Evolutionary conservation across 2,888 invertebrate species (phyloP), one percentile per base, ranked within the genome.

Genomic region (Luperina nickerlii): DNA sequence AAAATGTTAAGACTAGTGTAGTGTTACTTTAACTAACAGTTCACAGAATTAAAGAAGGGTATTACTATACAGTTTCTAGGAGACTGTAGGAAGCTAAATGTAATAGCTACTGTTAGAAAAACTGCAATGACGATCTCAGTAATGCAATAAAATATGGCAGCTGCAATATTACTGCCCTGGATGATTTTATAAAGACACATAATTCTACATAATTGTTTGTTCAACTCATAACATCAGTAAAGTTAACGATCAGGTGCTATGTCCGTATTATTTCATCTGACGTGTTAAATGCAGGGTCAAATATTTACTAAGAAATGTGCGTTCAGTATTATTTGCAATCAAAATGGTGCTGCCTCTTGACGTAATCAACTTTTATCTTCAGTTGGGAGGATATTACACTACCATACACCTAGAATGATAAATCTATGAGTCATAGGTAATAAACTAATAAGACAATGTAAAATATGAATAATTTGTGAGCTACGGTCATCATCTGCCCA

Each of bases 1-100:
- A 68, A 54, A 68, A 54, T 67, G 27, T 68, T 51, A 27, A 82
- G 13, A 75, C 15, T 67, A 42, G 45, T 45, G 45, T 48, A 20
- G 27, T 51, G 42, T 42, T 32, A 54, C 1, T 27, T 48, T 74
- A n/a, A 42, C 1, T 32, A 79, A 38, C 0, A 65, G 15, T 42
- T 65, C 2, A 9, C 1, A 48, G 45, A 80, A 63, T n/a, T 42
- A n/a, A 32, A 54, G 8, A 54, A 20, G 9, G 11, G 4, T 27
- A 27, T 48, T 60, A 32, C n/a, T 62, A 9, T 66, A n/a, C 9
- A 65, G 32, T 65, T 24, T 27, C 8, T 48, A 51, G 24, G 2
- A n/a, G 0, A 42, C 32, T 70, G 32, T 18, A 32, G 27, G 8
- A 24, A 45, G 13, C 18, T 18, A 24, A 60, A 2, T 45, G 45